A percentile compares a stretch with the other conserved stretches of the same genome.
These are phyloP conservation scores for Aporophyla lueneburgensis DNA, from an alignment of 2,888 invertebrate genomes.

Conservation along the genomic window DNA sequence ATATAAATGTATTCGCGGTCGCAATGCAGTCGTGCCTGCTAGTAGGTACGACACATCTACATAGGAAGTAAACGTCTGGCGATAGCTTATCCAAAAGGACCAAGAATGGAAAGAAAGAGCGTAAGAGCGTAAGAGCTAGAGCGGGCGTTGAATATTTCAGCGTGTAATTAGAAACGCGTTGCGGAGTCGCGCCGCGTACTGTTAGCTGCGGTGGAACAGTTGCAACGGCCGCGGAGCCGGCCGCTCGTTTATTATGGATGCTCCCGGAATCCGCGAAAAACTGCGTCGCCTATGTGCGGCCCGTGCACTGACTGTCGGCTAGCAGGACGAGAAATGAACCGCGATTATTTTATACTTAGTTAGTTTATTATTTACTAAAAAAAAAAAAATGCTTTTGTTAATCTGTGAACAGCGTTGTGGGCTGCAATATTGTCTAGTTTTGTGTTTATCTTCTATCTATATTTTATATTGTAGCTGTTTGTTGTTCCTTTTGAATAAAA, in stretches of 20 bases:
- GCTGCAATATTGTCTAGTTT: no score
- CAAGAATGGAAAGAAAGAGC: conserved; percentile 45
- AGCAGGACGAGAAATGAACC: conserved; percentile 34
- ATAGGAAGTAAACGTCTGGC: background rate
- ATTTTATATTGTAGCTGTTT: no score
- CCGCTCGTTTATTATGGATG: conserved; percentile 82
- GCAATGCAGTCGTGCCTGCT: background rate
- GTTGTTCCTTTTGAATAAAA: no score
- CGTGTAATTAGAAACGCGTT: conserved; percentile 80
- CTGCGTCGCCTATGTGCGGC: conserved; percentile 49
- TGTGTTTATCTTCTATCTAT: no score
- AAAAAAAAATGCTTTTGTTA: no score
- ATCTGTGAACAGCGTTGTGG: no score
- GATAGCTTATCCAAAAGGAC: conserved; percentile 35
- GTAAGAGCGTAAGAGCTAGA: conserved; percentile 25
- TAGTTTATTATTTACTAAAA: no score
- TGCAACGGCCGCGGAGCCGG: conserved; percentile 64
- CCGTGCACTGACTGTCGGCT: conserved; percentile 20
- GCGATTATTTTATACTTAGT: no score
- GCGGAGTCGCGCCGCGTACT: conserved; percentile 68
- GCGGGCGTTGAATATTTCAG: conserved; percentile 79
- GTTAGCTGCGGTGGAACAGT: conserved; percentile 44
- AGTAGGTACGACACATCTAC: background rate
- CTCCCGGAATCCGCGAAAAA: conserved; percentile 70
- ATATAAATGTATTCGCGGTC: background rate